phyloP scores from a whole-genome alignment of 2,888 invertebrate genomes.

The Vesta saturnalis region DNA sequence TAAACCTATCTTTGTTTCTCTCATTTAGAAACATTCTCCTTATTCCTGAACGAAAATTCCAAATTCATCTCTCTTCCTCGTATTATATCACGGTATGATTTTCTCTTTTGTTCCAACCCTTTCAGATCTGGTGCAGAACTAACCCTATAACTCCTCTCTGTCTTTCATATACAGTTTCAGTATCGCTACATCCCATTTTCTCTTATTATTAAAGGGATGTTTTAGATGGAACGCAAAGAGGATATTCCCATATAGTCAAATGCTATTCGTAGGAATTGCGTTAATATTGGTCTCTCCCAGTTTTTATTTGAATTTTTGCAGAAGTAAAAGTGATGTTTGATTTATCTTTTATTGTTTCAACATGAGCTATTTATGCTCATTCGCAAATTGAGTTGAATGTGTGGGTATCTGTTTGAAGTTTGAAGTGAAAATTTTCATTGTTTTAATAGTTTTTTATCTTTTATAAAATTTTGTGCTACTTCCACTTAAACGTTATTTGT shows the following conservation, averaged over 20 bases:
- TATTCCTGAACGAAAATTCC: constrained; percentile 1
- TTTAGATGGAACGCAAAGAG: constrained; percentile 29
- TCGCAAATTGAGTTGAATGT: constrained; percentile 29
- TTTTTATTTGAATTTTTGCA: constrained; percentile 57
- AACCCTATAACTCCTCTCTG: constrained; percentile 24
- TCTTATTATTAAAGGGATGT: constrained; percentile 50
- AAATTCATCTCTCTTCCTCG: neutral
- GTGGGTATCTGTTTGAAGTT: neutral
- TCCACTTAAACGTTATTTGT: neutral
- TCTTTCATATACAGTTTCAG: neutral
- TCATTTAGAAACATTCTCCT: constrained; percentile 16
- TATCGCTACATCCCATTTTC: constrained; percentile 40
- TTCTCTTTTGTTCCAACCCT: constrained; percentile 10
- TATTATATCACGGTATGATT: neutral
- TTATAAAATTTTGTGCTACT: neutral
- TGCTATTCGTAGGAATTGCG: constrained; percentile 47
- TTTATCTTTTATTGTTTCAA: constrained; percentile 57
- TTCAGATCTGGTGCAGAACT: constrained; percentile 6
- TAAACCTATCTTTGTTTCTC: constrained; percentile 45
- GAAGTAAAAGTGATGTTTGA: constrained; percentile 59
- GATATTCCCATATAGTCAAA: constrained; percentile 42
- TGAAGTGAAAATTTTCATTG: constrained; percentile 9
- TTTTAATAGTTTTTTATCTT: neutral
- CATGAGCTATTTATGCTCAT: constrained; percentile 38
- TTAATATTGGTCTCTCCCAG: constrained; percentile 56